A percentile compares a stretch with the other conserved stretches of the same genome.
These are phyloP conservation scores for Pinna nobilis DNA, from an alignment of 1,140 invertebrate genomes.

Conservation along the genomic window DNA sequence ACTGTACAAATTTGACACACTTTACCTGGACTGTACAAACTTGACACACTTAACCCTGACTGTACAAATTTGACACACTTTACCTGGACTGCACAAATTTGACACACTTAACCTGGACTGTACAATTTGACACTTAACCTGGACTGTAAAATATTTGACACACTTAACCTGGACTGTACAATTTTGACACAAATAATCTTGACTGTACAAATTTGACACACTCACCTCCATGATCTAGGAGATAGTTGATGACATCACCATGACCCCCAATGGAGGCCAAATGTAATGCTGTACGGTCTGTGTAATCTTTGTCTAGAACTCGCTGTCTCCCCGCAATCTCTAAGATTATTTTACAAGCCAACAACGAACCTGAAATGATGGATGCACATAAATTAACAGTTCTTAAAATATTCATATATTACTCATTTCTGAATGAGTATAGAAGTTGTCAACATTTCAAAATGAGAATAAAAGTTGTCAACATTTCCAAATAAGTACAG, in stretches of 20 bases:
- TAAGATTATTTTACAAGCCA: slow-evolving; percentile 70
- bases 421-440: background rate
- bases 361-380: slow-evolving; percentile 70
- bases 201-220: background rate
- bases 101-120: too few relatives aligned
- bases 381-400: background rate
- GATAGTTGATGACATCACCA: slow-evolving; percentile 72
- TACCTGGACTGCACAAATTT: too few relatives aligned
- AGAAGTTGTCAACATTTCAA: background rate
- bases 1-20: too few relatives aligned
- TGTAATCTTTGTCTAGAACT: slow-evolving; percentile 65
- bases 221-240: slow-evolving; percentile 70
- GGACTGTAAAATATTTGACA: too few relatives aligned
- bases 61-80: too few relatives aligned
- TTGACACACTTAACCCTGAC: too few relatives aligned
- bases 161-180: too few relatives aligned
- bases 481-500: too few relatives aligned
- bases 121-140: too few relatives aligned
- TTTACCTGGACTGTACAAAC: too few relatives aligned
- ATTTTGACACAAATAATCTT: background rate
- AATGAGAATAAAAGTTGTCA: too few relatives aligned
- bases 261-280: slow-evolving; percentile 73
- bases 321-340: slow-evolving; percentile 65
- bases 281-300: slow-evolving; percentile 70
- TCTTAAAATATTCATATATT: background rate